Evolutionary conservation across 2,797 vertebrate species (phyloP), one percentile per base, ranked within the genome.

Genomic region (Hoplostethus atlanticus): DNA sequence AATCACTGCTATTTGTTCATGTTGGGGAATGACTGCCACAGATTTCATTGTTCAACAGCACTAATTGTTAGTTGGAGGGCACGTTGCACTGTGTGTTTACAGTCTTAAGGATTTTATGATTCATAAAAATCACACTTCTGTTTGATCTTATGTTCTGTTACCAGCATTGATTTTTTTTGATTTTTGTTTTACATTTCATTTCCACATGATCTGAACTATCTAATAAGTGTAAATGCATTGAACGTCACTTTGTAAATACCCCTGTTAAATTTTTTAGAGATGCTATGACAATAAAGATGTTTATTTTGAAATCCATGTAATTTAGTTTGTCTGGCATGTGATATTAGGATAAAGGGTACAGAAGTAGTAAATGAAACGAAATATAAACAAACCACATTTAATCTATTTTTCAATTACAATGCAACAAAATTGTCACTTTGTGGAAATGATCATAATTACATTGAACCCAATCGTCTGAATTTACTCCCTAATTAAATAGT

Each of bases 361-460:
- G 36, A 11, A 44, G 55, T 55, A 51, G 71, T 12, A 60, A 3
- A 71, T 6, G 0, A 76, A 78, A 73, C 65, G 74, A 36, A 6
- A 72, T 34, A 9, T 82, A 66, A 84, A 89, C 74, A 90, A 91
- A 91, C 64, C 67, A 75, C 63, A 81, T 91, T 92, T 91, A 92
- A 91, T 91, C 70, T 80, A 46, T 68, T 57, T 67, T 62, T 75
- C 46, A 69, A 52, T 88, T 84, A 85, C 80, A 83, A 70, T 80
- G 66, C 52, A 77, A 84, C 81, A 62, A 79, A 84, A 66, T 76
- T 31, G 80, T 80, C 59, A 70, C 72, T 81, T 67, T 77, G 78
- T 72, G 94, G 93, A 95, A 96, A 95, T 94, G 56, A 85, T 77
- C 68, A 85, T 86, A 77, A 81, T 93, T 90, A 92, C 86, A 89